phyloP scores from a whole-genome alignment of 2,113 vertebrate genomes.

The Lates calcarifer region DNA sequence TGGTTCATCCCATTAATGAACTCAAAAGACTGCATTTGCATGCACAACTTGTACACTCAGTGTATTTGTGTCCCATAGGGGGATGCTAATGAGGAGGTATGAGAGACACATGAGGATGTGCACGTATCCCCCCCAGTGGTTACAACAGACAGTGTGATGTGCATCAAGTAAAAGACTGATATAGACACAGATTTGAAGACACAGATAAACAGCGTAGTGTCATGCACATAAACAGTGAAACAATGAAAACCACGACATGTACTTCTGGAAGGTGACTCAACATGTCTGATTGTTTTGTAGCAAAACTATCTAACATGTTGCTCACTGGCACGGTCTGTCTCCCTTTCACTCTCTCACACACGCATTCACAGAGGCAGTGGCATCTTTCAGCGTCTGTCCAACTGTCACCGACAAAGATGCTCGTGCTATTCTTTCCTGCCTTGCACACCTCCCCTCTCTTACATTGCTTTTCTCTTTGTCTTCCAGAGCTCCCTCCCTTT shows the following conservation, averaged over 20 bases:
- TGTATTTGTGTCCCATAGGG: not conserved
- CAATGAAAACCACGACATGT: slow-evolving; percentile 25
- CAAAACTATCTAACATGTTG: slow-evolving; percentile 25
- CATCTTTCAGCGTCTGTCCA: slow-evolving; percentile 31
- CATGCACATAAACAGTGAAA: slow-evolving; percentile 14
- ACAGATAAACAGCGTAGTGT: not conserved
- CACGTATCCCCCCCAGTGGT: not conserved
- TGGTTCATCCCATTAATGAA: not conserved
- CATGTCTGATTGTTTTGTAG: slow-evolving; percentile 33
- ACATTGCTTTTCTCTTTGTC: slow-evolving; percentile 57
- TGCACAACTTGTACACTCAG: not conserved
- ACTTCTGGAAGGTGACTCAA: slow-evolving; percentile 54
- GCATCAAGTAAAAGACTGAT: not conserved
- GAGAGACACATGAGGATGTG: not conserved
- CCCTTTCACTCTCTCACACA: slow-evolving; percentile 17
- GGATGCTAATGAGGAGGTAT: not conserved
- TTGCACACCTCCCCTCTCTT: slow-evolving; percentile 47
- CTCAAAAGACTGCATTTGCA: slow-evolving; percentile 7
- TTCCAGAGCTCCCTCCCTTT: slow-evolving; percentile 40
- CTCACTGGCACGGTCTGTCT: slow-evolving; percentile 7
- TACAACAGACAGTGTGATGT: not conserved
- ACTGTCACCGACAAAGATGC: slow-evolving; percentile 52
- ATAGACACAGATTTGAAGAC: not conserved
- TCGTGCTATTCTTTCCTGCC: slow-evolving; percentile 22
- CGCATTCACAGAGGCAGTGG: slow-evolving; percentile 27